phyloP scores from a whole-genome alignment of 2,113 vertebrate genomes.

The Sturnus vulgaris region DNA sequence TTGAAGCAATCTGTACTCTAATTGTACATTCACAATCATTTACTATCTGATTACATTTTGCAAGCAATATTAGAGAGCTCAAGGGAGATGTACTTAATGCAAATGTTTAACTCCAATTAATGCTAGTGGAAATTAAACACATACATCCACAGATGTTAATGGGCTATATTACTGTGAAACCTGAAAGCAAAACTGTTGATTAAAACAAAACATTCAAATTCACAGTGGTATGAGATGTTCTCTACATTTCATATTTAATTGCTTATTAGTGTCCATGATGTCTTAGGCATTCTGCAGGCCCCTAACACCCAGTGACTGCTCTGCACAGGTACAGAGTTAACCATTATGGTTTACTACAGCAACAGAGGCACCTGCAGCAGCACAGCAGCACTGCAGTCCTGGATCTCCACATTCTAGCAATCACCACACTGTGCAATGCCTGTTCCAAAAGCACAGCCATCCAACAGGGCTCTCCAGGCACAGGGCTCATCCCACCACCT shows the following conservation, averaged over 20 bases:
- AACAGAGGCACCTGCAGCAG: not conserved
- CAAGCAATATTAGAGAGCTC: constrained; percentile 9
- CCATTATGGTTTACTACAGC: accelerated
- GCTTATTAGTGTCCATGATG: not conserved
- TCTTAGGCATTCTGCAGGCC: not conserved
- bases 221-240: not conserved
- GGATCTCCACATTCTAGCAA: not conserved
- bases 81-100: constrained; percentile 10
- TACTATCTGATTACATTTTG: constrained; percentile 25
- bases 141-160: constrained; percentile 1
- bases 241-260: not conserved
- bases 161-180: not conserved
- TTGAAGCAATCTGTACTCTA: not conserved
- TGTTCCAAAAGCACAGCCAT: not conserved
- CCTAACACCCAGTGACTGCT: not conserved
- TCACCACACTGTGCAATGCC: not conserved
- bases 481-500: not conserved
- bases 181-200: not conserved
- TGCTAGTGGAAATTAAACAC: constrained; percentile 26
- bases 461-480: not conserved
- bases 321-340: not conserved
- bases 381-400: not conserved
- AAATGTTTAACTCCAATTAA: constrained; percentile 48
- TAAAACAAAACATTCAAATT: not conserved
- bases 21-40: not conserved